Conservation (phyloP, 23 tunicate genomes). For the Aplidium turbinatum region DNA sequence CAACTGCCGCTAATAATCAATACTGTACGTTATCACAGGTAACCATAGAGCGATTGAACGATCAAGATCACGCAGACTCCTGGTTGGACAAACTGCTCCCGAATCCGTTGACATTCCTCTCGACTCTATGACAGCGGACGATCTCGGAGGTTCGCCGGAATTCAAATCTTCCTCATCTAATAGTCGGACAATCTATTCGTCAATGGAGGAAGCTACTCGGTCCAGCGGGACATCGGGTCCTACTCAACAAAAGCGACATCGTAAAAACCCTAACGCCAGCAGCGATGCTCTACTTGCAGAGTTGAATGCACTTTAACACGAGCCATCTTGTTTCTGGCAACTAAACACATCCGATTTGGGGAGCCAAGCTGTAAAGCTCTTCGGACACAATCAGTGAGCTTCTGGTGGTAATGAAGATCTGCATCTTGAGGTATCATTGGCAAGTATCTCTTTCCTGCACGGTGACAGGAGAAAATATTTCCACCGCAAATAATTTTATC, state of each 20-base stretch:
- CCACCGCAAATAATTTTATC: too few relatives aligned
- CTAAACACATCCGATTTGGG: too few relatives aligned
- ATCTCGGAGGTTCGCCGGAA: conserved; percentile 45
- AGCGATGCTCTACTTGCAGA: conserved; percentile 60
- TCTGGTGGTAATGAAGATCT: too few relatives aligned
- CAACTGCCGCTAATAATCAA: not conserved
- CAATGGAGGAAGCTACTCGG: conserved; percentile 68
- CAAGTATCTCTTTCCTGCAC: too few relatives aligned
- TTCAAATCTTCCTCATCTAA: conserved; percentile 3
- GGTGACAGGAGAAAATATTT: too few relatives aligned
- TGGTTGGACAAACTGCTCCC: conserved; percentile 35
- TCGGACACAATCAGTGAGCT: too few relatives aligned
- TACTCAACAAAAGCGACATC: conserved; percentile 2
- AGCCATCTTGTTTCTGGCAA: too few relatives aligned
- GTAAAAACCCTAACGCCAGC: conserved; percentile 1
- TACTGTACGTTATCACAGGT: too few relatives aligned
- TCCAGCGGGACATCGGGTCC: not conserved
- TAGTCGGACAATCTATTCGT: conserved; percentile 36
- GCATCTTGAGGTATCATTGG: too few relatives aligned
- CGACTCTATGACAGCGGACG: conserved; percentile 70
- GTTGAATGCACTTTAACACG: conserved; percentile 38
- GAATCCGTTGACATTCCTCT: conserved; percentile 45
- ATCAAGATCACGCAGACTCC: conserved; percentile 63
- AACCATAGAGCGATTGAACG: conserved; percentile 55
- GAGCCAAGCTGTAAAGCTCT: too few relatives aligned